phyloP scores from a whole-genome alignment of 1,140 invertebrate species.

The Cherax destructor region DNA sequence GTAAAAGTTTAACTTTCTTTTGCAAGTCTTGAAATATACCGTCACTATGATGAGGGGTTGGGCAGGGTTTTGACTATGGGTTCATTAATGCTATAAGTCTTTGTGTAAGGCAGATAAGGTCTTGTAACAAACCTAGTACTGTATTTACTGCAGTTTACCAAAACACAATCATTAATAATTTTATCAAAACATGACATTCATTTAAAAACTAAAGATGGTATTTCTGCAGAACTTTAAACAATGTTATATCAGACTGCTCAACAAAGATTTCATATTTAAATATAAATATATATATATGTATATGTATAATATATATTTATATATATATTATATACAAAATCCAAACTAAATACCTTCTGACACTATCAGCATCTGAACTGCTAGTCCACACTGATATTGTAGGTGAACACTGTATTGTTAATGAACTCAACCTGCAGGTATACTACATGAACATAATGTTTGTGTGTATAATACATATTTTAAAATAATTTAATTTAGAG shows the following conservation, averaged over 20 bases:
- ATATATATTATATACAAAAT: not conserved
- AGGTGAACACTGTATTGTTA: constrained; percentile 3
- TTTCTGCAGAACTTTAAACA: not conserved
- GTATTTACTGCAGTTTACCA: not conserved
- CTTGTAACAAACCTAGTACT: no score
- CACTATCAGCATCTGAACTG: constrained; percentile 22
- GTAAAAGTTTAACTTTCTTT: not conserved
- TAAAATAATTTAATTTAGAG: not conserved
- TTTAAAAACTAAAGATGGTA: not conserved
- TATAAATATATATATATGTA: not conserved
- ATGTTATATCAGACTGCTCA: not conserved
- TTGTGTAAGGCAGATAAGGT: constrained; percentile 34
- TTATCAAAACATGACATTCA: not conserved
- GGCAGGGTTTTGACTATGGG: not conserved
- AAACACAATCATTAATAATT: not conserved
- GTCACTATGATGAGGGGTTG: no score
- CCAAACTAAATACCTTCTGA: not conserved
- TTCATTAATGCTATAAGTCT: constrained; percentile 24
- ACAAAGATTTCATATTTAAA: constrained; percentile 5
- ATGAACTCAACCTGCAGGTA: constrained; percentile 19
- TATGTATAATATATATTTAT: not conserved
- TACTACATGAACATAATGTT: constrained; percentile 1
- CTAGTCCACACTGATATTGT: constrained; percentile 12
- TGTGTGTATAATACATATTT: constrained; percentile 43
- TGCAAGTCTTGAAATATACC: no score